Base-by-base conservation (phyloP, 2,888 invertebrate species). In the Nineta flava region DNA sequence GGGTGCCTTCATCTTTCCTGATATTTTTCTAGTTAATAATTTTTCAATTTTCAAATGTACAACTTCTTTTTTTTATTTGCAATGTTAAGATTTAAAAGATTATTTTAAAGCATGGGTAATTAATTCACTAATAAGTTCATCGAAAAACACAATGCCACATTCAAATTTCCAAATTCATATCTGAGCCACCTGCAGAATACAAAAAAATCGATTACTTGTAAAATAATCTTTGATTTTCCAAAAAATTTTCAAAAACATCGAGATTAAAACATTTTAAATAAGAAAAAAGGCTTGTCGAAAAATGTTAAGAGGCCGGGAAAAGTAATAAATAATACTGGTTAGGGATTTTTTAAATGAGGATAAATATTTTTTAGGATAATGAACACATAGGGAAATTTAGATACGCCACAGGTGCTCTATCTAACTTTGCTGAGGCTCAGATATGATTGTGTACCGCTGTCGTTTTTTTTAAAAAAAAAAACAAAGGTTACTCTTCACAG, bases 81-180 rank as follows among this genome's bases (percentile, higher is more conserved):
- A 38, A 38, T 38, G n/a, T 38, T n/a, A n/a, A n/a, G n/a, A n/a
- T n/a, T n/a, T n/a, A n/a, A n/a, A n/a, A 26, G 7, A 26, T 26
- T 26, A 26, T 26, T 26, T 26, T 26, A 7, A 26, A 26, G 26
- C 26, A 26, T 26, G 26, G 26, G 7, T 26, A 26, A 26, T 26
- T 26, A 26, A 26, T 26, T 26, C 6, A 26, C 26, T 26, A 26
- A 26, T 26, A n/a, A n/a, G n/a, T n/a, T n/a, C n/a, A 26, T 26
- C 26, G 26, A 26, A 26, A 38, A 38, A 38, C 38, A 38, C 38
- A 65, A 60, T 73, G 74, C 74, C 74, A 75, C 73, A 72, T 62
- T 75, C 74, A 74, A 74, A 73, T 69, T 69, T 64, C 63, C 70
- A 64, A 44, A 19, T 44, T 75, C 75, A 75, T 75, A 75, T 75